Base-by-base conservation (phyloP, 2,797 vertebrate genomes). In the Harpagifer antarcticus region DNA sequence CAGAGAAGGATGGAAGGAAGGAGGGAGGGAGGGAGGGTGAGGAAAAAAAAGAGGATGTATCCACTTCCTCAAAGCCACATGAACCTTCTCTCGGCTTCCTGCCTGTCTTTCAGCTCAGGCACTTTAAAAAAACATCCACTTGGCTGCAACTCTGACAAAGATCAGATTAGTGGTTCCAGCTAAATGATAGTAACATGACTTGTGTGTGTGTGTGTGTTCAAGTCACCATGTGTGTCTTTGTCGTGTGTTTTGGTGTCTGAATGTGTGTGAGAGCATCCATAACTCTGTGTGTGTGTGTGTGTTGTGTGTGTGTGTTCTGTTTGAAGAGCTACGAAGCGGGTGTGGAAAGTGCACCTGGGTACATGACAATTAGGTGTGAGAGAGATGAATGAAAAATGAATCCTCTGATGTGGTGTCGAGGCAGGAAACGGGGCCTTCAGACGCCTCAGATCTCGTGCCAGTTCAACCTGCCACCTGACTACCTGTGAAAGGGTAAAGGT, bases 51-150 rank as follows among this genome's bases (percentile, higher is more conserved):
- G 72, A 86, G 84, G 79, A 84, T 83, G 78, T 79, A 75, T 77
- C 74, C 72, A 76, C 88, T 91, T 93, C 87, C 86, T 88, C 61
- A 76, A 70, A 89, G 71, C 80, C 80, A 72, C 80, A 84, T 74
- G 50, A 88, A 76, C 40, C 72, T 70, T 43, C 31, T 81, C 57
- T 53, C 13, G 1, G 45, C 55, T 72, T 86, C 70, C 81, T 76
- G 58, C 56, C 57, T 44, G 9, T 73, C 72, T 71, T 47, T 76
- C 60, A 62, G 75, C 67, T 68, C 69, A 27, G 57, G 27, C 61
- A 14, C 65, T 69, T 69, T 13, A 40, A 47, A 52, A 19, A 58
- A 57, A 56, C 42, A 49, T 67, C 17, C 78, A 27, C 5, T 5
- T 27, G 3, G 43, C 67, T 8, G 6, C 64, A 47, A 20, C 59